Conservation (phyloP, 1,140 invertebrate genomes). For the Nasonia giraulti region DNA sequence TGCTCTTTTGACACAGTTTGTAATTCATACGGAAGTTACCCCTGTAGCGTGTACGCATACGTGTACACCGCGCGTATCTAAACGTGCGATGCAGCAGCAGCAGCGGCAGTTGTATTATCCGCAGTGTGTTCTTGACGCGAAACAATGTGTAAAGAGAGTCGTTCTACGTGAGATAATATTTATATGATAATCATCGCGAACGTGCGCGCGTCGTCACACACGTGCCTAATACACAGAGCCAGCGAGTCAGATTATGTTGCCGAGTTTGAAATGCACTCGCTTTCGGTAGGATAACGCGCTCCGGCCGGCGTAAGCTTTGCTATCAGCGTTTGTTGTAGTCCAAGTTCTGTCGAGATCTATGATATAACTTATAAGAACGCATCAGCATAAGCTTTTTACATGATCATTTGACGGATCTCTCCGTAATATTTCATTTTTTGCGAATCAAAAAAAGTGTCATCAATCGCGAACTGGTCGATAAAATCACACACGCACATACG, state of each 20-base stretch:
- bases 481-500: too few species aligned
- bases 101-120: not conserved
- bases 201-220: not conserved
- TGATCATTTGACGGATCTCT: not conserved
- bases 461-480: too few species aligned
- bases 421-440: not conserved
- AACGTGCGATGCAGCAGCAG: not conserved
- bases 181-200: conserved; percentile 31
- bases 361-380: not conserved
- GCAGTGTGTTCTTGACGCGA: not conserved
- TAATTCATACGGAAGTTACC: not conserved
- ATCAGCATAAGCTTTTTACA: not conserved
- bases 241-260: conserved; percentile 35
- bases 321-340: too few species aligned
- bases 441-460: too few species aligned
- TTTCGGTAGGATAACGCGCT: not conserved
- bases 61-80: not conserved
- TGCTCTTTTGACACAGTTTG: not conserved
- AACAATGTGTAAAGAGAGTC: conserved; percentile 38
- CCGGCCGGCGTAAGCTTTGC: not conserved
- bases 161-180: conserved; percentile 38
- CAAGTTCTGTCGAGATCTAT: too few species aligned
- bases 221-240: conserved; percentile 8
- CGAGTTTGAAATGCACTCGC: conserved; percentile 33
- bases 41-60: not conserved